These are phyloP conservation scores for Pristionchus entomophagus DNA, from an alignment of 2,888 invertebrate genomes.

Conservation along the genomic window DNA sequence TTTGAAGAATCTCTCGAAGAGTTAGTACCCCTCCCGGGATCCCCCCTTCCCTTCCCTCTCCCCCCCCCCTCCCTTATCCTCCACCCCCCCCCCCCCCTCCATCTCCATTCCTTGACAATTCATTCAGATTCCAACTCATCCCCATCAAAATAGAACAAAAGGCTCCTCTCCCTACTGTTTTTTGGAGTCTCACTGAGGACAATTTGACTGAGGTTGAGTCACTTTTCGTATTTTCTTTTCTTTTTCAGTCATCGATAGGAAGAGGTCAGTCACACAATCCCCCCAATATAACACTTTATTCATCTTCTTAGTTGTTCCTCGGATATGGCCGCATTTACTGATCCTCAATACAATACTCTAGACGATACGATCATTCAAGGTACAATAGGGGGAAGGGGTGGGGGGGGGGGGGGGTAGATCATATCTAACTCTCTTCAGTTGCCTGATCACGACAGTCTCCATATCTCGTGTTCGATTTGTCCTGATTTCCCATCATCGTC, in stretches of 20 bases:
- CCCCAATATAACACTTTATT: not conserved
- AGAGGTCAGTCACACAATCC: not conserved
- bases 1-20: slow-evolving; percentile 44
- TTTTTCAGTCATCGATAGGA: slow-evolving; percentile 30
- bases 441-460: slow-evolving; percentile 13
- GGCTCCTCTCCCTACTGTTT: not conserved
- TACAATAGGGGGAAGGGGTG: too few relatives aligned
- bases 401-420: slow-evolving; percentile 31
- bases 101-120: not conserved
- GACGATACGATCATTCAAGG: slow-evolving; percentile 10
- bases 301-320: not conserved
- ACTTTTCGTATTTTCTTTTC: too few relatives aligned
- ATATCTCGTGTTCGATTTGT: slow-evolving; percentile 30
- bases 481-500: slow-evolving; percentile 36
- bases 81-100: not conserved
- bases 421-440: not conserved
- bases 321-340: slow-evolving; percentile 43
- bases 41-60: too few relatives aligned
- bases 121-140: slow-evolving; percentile 42
- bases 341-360: slow-evolving; percentile 31
- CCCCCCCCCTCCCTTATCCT: too few relatives aligned
- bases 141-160: slow-evolving; percentile 41
- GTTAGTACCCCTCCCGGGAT: not conserved
- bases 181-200: slow-evolving; percentile 32
- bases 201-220: not conserved